A percentile compares a stretch with the other conserved stretches of the same genome.
phyloP scores from a whole-genome alignment of 2,888 invertebrate genomes.

The Urechis unicinctus region DNA sequence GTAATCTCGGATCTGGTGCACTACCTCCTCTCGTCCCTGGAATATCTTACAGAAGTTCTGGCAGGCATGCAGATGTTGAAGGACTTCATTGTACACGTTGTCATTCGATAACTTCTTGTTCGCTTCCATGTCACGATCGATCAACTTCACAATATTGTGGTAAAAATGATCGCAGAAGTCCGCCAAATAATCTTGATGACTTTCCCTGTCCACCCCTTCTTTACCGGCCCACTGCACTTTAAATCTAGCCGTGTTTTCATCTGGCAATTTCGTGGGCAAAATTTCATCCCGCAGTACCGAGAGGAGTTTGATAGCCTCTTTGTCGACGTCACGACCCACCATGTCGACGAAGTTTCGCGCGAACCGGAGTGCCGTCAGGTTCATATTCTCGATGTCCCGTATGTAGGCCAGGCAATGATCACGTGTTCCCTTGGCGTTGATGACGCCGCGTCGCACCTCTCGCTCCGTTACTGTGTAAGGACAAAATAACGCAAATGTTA shows the following conservation, averaged over 20 bases:
- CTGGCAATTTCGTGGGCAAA: constrained; percentile 22
- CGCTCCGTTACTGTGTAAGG: constrained; percentile 80
- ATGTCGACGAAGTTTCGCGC: constrained; percentile 94
- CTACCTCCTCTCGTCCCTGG: constrained; percentile 18
- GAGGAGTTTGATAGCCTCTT: constrained; percentile 83
- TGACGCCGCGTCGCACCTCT: constrained; percentile 91
- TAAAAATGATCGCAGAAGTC: constrained; percentile 89
- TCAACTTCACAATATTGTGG: constrained; percentile 71
- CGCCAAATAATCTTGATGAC: constrained; percentile 86
- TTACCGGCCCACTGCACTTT: constrained; percentile 96
- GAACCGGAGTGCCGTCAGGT: constrained; percentile 61
- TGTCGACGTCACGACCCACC: constrained; percentile 64
- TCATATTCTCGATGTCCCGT: constrained; percentile 94
- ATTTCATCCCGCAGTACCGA: constrained; percentile 64
- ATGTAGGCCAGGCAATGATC: constrained; percentile 85
- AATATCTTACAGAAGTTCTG: constrained; percentile 68
- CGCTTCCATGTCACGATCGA: constrained; percentile 90
- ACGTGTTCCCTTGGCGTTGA: constrained; percentile 87
- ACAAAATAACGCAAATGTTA: background rate
- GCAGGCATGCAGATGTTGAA: constrained; percentile 85
- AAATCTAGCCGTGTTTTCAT: constrained; percentile 25
- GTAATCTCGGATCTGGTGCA: constrained; percentile 31
- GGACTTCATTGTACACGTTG: constrained; percentile 34
- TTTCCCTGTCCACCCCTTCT: constrained; percentile 77
- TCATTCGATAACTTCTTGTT: constrained; percentile 77